Base-by-base conservation (phyloP, 2,797 vertebrate species). In the Toxotes lorentzi region DNA sequence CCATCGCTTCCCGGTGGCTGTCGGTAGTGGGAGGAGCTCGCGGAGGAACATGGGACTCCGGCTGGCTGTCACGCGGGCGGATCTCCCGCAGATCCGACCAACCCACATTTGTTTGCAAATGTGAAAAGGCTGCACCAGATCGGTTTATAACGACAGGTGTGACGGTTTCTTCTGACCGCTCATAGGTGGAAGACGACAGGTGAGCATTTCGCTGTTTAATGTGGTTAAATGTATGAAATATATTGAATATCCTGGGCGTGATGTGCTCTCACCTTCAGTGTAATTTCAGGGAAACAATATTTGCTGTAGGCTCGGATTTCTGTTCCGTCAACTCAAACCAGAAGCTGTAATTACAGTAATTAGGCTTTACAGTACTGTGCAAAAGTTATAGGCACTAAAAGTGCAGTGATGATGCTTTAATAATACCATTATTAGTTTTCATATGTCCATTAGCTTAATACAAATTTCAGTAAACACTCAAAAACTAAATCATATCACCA, bases 1-100 rank as follows among this genome's bases (percentile, higher is more conserved):
- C 47, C 17, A 2, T 17, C 4, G 27, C 40, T 47, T 54, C 23
- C 47, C 48, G 50, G 60, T 23, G 58, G 12, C 62, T 5, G 62
- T 48, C 1, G 68, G 7, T 10, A 24, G 60, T 61, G 53, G 85
- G 87, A 64, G 72, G 85, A 73, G 76, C 80, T 65, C 10, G 35
- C 34, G 34, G 5, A 2, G 12, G 2, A 71, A 14, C 68, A 60
- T 53, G n/a, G 7, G 57, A 24, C 1, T 23, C 13, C 19, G 17
- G 21, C 50, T 21, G 21, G 12, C 19, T 35, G 74, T 73, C 75
- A 81, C 73, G 51, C 30, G 41, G 62, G 57, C 2, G 7, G 35
- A 19, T 63, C 4, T 10, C 17, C 12, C 19, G 3, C 35, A n/a
- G n/a, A n/a, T n/a, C n/a, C n/a, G n/a, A n/a, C n/a, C n/a, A n/a